phyloP scores from a whole-genome alignment of 2,888 invertebrate species.

The Latheticus oryzae region DNA sequence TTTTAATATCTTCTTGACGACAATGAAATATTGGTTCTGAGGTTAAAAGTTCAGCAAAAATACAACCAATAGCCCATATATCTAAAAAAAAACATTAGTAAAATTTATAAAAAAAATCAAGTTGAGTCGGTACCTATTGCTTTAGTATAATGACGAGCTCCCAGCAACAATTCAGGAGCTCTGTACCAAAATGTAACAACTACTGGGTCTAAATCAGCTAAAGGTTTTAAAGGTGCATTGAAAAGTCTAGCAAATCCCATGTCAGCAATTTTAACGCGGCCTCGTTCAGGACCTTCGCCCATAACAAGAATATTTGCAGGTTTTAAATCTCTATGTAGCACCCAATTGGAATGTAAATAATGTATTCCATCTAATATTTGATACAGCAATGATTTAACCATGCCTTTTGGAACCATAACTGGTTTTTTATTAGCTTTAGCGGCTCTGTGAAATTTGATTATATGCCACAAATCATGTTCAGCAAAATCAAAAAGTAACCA shows the following conservation, averaged over 20 bases:
- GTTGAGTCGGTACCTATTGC: slow-evolving; percentile 90
- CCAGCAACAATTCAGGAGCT: slow-evolving; percentile 94
- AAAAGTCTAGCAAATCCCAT: slow-evolving; percentile 99
- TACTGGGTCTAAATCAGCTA: slow-evolving; percentile 98
- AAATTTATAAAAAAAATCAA: background rate
- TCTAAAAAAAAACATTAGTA: slow-evolving; percentile 68
- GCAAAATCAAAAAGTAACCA: slow-evolving; percentile 98
- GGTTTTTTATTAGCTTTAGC: slow-evolving; percentile 98
- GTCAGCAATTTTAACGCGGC: slow-evolving; percentile 97
- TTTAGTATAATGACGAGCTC: slow-evolving; percentile 97
- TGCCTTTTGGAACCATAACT: slow-evolving; percentile 94
- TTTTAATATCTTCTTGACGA: slow-evolving; percentile 99
- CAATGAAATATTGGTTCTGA: slow-evolving; percentile 99
- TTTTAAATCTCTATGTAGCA: slow-evolving; percentile 97
- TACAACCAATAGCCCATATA: slow-evolving; percentile 99
- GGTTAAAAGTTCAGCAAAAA: slow-evolving; percentile 98
- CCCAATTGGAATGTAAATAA: slow-evolving; percentile 99
- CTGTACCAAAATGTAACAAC: slow-evolving; percentile 99
- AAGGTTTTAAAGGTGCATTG: slow-evolving; percentile 96
- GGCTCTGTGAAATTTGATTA: slow-evolving; percentile 98
- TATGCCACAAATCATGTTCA: slow-evolving; percentile 99
- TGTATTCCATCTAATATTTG: slow-evolving; percentile 99
- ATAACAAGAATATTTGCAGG: slow-evolving; percentile 99
- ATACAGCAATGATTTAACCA: slow-evolving; percentile 97
- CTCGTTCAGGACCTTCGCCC: slow-evolving; percentile 98